Conservation (phyloP, 2,113 vertebrate species). For the Nyctereutes procyonoides region DNA sequence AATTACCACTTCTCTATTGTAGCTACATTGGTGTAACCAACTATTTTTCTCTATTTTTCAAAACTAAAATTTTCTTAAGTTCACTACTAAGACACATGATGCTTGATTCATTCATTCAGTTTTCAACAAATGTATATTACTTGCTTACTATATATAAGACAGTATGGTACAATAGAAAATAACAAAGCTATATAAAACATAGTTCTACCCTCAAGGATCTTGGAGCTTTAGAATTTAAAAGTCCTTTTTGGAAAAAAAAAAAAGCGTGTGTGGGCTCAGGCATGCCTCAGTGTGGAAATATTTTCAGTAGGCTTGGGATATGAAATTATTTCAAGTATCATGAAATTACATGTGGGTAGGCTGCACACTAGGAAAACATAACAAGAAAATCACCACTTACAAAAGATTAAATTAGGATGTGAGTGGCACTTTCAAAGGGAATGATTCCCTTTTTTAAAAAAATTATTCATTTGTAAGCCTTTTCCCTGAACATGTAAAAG, state of each 20-base stretch:
- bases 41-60: neutral
- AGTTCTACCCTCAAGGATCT: neutral
- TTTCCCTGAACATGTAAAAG: neutral
- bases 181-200: neutral
- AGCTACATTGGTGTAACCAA: neutral
- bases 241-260: neutral
- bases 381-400: conserved; percentile 63
- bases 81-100: neutral
- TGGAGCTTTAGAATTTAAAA: conserved; percentile 1
- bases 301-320: conserved; percentile 41
- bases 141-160: neutral
- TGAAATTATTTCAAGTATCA: conserved; percentile 48
- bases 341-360: conserved; percentile 42
- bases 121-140: neutral
- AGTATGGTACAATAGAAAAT: neutral
- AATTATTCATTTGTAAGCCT: neutral
- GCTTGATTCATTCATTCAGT: neutral
- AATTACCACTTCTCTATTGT: neutral
- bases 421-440: conserved; percentile 35
- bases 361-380: conserved; percentile 60
- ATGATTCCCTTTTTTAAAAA: conserved; percentile 17
- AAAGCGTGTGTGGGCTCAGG: neutral
- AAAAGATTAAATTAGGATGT: conserved; percentile 52
- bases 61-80: neutral
- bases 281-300: neutral